Evolutionary conservation across 2,888 invertebrate species (phyloP).

Genomic region (Heliconius sara): DNA sequence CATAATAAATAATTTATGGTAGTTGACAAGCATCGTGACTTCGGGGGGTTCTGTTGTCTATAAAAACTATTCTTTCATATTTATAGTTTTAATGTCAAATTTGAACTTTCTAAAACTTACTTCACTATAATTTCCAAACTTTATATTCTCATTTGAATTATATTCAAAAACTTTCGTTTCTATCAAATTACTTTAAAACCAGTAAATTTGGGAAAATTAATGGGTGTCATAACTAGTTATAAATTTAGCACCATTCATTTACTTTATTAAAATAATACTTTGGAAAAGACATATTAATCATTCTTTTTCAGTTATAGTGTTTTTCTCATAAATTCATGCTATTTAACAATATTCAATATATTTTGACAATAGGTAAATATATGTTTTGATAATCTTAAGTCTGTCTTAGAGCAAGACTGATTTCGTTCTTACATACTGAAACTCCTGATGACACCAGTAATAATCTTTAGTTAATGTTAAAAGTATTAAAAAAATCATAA

Average conservation of each 20-base stretch:
- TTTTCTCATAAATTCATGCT: too few relatives aligned
- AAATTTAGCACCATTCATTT: slow-evolving; percentile 46
- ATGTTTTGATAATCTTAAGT: neutral
- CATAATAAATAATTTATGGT: too few relatives aligned
- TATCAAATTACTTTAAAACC: neutral
- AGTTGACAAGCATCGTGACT: too few relatives aligned
- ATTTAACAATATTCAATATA: too few relatives aligned
- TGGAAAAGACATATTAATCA: slow-evolving; percentile 9
- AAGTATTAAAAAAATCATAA: neutral
- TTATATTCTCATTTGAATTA: neutral
- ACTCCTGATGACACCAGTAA: too few relatives aligned
- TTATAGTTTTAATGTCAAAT: neutral
- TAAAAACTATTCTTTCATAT: too few relatives aligned
- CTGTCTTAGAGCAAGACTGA: neutral
- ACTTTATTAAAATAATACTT: slow-evolving; percentile 50
- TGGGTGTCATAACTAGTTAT: slow-evolving; percentile 33
- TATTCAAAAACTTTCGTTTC: neutral
- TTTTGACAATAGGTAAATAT: too few relatives aligned
- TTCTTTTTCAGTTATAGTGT: too few relatives aligned
- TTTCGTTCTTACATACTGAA: neutral
- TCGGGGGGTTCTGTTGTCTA: too few relatives aligned
- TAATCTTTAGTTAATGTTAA: neutral
- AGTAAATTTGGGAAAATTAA: slow-evolving; percentile 38
- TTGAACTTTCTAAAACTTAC: neutral
- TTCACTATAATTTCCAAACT: neutral